Evolutionary conservation across 2,888 invertebrate species (phyloP), one percentile per base, ranked within the genome.

Genomic region (Ptychoptera contaminata): DNA sequence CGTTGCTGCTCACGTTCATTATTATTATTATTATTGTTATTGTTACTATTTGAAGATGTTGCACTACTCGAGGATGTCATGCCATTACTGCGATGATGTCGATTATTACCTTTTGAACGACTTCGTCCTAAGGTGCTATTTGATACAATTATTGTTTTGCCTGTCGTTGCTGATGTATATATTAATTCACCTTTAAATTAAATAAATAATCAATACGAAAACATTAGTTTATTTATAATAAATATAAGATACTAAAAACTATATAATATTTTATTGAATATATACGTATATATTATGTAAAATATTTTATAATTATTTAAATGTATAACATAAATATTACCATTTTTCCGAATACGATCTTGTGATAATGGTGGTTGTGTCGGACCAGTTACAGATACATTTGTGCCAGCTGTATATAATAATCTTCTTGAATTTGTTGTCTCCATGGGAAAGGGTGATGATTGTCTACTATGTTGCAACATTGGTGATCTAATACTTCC

Each of bases 381-480:
- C 7, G 23, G 23, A 7, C 23, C 23, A 23, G 23, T 23, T 23
- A 23, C 23, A 57, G 62, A 34, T 59, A 61, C 29, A 67, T 55
- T 45, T 67, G 58, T 46, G 68, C 67, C 53, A 66, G 67, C 36
- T 31, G 65, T 63, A 57, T 71, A 71, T 58, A 68, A 69, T 53
- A 71, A 64, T 50, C 78, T 68, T 47, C 77, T 67, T 44, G 65
- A 58, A 60, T 77, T 78, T 51, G 77, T 78, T 56, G 74, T 77
- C 59, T 80, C 80, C 51, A 76, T 65, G 23, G 80, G 79, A 58
- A 79, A 80, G 16, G 79, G 80, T 34, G 79, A 79, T 8, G 79
- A 73, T 56, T 79, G 79, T 15, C 79, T 68, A 56, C 76, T 72
- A 31, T 77, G 76, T 23, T 23, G 23, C 23, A 23, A 23, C 62